Conservation (phyloP, 2,888 invertebrate species). For the Tethea ocularis region DNA sequence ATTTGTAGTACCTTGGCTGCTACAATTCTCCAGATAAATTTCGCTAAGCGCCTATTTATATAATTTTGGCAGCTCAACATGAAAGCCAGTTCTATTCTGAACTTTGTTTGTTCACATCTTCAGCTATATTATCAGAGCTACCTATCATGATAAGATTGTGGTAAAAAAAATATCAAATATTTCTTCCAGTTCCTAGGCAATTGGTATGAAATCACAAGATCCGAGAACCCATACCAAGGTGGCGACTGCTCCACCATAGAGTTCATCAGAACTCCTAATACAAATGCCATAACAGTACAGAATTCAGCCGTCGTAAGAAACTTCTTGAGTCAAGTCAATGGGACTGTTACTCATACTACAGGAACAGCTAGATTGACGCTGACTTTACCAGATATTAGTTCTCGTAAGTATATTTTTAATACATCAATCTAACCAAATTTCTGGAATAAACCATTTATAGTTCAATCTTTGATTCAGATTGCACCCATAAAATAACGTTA, state of each 20-base stretch:
- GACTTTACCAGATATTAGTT: slow-evolving; percentile 26
- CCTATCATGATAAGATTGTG: too few relatives aligned
- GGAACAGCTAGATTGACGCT: slow-evolving; percentile 47
- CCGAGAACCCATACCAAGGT: slow-evolving; percentile 34
- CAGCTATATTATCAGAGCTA: too few relatives aligned
- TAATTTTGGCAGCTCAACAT: too few relatives aligned
- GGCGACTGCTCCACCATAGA: slow-evolving; percentile 57
- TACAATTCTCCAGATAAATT: too few relatives aligned
- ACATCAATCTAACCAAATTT: background rate
- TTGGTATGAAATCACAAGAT: slow-evolving; percentile 59
- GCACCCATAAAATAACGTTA: too few relatives aligned
- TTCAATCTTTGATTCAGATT: too few relatives aligned
- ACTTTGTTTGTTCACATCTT: too few relatives aligned
- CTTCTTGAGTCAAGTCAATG: slow-evolving; percentile 46
- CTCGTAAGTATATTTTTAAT: slow-evolving; percentile 42
- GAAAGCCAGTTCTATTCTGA: too few relatives aligned
- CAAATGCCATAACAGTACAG: slow-evolving; percentile 24
- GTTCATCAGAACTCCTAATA: slow-evolving; percentile 25
- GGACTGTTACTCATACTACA: slow-evolving; percentile 30
- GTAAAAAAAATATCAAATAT: background rate
- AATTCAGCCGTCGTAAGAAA: slow-evolving; percentile 50
- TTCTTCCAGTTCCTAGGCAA: slow-evolving; percentile 55
- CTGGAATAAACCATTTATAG: too few relatives aligned
- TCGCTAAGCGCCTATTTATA: too few relatives aligned
- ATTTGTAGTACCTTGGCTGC: too few relatives aligned